Evolutionary conservation across 2,888 invertebrate species (phyloP).

Genomic region (Nemotelus nigrinus): DNA sequence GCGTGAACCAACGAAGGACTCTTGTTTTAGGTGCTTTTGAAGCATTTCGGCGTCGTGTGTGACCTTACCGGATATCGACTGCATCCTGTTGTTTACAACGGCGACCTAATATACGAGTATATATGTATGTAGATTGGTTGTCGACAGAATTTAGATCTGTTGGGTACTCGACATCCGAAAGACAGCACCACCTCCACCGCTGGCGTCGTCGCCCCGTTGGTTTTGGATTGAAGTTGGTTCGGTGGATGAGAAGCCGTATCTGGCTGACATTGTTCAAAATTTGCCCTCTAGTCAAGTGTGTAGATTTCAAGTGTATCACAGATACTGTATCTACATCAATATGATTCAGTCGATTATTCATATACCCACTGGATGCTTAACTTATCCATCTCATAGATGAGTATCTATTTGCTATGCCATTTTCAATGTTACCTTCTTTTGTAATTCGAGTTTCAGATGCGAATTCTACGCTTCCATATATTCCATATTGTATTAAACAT

Average conservation of each 20-base stretch:
- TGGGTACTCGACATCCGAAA: neutral
- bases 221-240: neutral
- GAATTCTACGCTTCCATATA: no score
- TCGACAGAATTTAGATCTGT: neutral
- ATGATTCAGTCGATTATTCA: no score
- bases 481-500: no score
- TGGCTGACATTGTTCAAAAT: constrained; percentile 44
- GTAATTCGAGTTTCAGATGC: no score
- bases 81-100: constrained; percentile 29
- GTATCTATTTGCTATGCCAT: no score
- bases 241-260: constrained; percentile 10
- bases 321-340: no score
- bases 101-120: neutral
- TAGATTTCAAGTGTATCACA: neutral
- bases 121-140: neutral
- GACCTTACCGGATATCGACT: constrained; percentile 32
- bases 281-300: constrained; percentile 49
- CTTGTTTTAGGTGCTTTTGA: neutral
- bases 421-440: no score
- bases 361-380: no score
- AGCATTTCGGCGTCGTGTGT: neutral
- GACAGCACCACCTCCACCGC: neutral
- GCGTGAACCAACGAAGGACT: no score
- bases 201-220: no score
- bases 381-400: no score